phyloP scores from a whole-genome alignment of 2,797 vertebrate genomes.

The Scolopax rusticola region DNA sequence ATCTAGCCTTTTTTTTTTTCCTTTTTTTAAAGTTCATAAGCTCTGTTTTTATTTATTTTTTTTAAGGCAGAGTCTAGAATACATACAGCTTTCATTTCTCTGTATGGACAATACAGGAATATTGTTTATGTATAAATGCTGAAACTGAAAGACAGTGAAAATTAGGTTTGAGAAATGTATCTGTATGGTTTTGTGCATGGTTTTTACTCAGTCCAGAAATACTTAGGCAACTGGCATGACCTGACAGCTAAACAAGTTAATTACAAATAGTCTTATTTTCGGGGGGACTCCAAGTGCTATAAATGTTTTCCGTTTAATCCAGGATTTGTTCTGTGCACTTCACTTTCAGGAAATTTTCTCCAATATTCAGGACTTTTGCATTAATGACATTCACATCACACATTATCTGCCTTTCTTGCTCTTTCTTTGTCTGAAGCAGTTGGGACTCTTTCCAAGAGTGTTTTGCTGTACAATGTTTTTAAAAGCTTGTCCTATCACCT shows the following conservation, averaged over 20 bases:
- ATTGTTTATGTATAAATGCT: background rate
- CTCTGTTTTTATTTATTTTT: accelerated
- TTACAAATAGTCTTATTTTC: background rate
- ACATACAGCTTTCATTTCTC: background rate
- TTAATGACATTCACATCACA: background rate
- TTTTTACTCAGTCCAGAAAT: conserved; percentile 4
- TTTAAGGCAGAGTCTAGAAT: background rate
- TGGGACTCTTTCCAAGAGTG: background rate
- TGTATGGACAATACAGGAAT: background rate
- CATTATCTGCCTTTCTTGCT: background rate
- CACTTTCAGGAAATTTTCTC: background rate
- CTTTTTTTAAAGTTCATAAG: background rate
- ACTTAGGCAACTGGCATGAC: background rate
- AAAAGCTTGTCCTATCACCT: background rate
- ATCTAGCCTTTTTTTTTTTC: background rate
- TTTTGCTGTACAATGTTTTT: background rate
- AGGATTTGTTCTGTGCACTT: background rate
- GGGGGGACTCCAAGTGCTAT: background rate
- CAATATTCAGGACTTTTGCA: background rate
- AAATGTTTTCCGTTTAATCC: background rate
- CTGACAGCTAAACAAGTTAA: background rate
- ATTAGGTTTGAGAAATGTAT: background rate
- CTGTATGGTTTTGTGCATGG: background rate
- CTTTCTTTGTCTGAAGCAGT: background rate
- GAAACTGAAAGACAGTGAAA: background rate